Evolutionary conservation across 2,797 vertebrate genomes (phyloP).

Genomic region (Mormyrus hasselquistii): DNA sequence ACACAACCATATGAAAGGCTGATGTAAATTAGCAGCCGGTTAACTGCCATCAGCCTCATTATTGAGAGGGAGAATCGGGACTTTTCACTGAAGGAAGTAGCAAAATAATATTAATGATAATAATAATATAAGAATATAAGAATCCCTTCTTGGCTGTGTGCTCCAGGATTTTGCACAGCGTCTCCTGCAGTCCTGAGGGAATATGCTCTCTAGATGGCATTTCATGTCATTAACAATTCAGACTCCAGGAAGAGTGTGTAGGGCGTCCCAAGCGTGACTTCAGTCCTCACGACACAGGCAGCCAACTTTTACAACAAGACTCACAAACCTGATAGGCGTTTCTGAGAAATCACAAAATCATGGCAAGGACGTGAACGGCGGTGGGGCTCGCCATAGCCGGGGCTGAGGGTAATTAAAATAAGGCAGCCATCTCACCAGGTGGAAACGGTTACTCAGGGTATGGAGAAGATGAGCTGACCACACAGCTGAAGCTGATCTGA

Average conservation of each 20-base stretch:
- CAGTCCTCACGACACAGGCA: not conserved
- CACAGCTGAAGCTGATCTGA: not conserved
- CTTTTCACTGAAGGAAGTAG: not conserved
- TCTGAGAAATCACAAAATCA: not conserved
- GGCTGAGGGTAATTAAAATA: not conserved
- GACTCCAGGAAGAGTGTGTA: not conserved
- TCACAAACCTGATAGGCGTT: not conserved
- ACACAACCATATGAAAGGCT: not conserved
- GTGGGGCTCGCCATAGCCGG: not conserved
- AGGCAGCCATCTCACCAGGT: not conserved
- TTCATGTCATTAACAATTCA: not conserved
- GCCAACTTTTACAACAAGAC: not conserved
- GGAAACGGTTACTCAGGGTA: not conserved
- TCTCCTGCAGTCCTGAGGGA: not conserved
- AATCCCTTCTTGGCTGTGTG: not conserved
- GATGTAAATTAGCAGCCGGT: not conserved
- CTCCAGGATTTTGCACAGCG: not conserved
- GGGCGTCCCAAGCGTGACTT: not conserved
- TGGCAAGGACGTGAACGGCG: not conserved
- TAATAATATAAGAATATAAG: not conserved
- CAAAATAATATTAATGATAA: not conserved
- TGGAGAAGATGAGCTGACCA: not conserved
- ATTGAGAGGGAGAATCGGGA: not conserved
- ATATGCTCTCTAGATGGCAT: not conserved
- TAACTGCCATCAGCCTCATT: not conserved